Conservation (phyloP, 2,113 vertebrate genomes). For the Sinocyclocheilus grahami region DNA sequence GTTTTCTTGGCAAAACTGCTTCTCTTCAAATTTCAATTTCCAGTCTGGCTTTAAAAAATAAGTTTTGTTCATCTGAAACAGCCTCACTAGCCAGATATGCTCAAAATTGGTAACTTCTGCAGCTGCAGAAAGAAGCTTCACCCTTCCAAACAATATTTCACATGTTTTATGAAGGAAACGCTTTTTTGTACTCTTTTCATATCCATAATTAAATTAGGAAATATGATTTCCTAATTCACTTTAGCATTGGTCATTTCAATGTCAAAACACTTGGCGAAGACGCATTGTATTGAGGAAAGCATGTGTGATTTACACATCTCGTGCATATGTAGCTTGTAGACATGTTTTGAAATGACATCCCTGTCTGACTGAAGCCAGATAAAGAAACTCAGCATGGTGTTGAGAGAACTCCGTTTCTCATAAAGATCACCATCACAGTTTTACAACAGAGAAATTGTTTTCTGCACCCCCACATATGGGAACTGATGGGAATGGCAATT, state of each 20-base stretch:
- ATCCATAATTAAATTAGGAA: slow-evolving; percentile 27
- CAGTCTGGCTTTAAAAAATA: background rate
- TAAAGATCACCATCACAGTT: slow-evolving; percentile 48
- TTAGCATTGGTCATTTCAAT: background rate
- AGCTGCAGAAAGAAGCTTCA: background rate
- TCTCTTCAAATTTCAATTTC: slow-evolving; percentile 1
- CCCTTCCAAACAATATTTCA: background rate
- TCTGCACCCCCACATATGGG: slow-evolving; percentile 30
- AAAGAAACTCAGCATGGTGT: background rate
- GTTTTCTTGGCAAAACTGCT: background rate
- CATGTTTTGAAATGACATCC: slow-evolving; percentile 24
- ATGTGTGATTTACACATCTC: background rate
- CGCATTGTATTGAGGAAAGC: background rate
- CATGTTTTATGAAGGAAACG: background rate
- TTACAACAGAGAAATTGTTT: slow-evolving; percentile 43
- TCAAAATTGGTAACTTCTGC: background rate
- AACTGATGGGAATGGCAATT: slow-evolving; percentile 27
- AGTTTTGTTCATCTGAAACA: background rate
- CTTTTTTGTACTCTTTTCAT: background rate
- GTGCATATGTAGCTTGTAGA: background rate
- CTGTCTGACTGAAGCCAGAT: slow-evolving; percentile 15
- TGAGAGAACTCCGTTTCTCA: slow-evolving; percentile 21
- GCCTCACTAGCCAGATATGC: background rate
- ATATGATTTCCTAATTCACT: slow-evolving; percentile 21
- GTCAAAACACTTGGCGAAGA: background rate